Evolutionary conservation across 2,113 vertebrate genomes (phyloP), one percentile per base, ranked within the genome.

Genomic region (Esox niger): DNA sequence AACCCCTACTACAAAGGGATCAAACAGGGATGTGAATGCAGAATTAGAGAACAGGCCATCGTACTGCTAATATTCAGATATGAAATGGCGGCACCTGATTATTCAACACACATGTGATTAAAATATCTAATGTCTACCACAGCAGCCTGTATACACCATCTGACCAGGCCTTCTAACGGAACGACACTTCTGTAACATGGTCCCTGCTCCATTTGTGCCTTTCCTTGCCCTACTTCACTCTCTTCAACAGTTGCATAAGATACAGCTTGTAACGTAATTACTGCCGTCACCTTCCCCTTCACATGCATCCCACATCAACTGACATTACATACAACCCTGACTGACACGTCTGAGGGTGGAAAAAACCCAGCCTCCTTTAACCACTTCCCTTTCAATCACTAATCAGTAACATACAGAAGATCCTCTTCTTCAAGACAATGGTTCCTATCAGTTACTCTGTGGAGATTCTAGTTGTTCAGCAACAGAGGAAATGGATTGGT

Each of bases 351-450:
- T 5, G 4, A 64, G 54, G 13, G 11, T 11, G 49, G 67, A 62
- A 81, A 82, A 82, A 20, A 71, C 30, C 13, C 26, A n/a, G 1
- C 64, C 55, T 60, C 21, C 49, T 60, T 78, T 79, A 68, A 81
- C 62, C 77, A 72, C 62, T 8, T 72, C 81, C 62, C 77, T 75
- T 66, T 8, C 5, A 2, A 21, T 52, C 47, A 52, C 47, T 52
- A 21, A n/a, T n/a, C n/a, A n/a, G n/a, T n/a, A n/a, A n/a, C n/a
- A n/a, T 15, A 52, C 47, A 52, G 7, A 52, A 52, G 1, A 52
- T 23, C 47, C 4, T 1, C 6, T 2, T 6, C 47, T 43, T 43
- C n/a, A n/a, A n/a, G n/a, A n/a, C n/a, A n/a, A n/a, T n/a, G n/a
- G n/a, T n/a, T n/a, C 11, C 38, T 15, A 43, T 43, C 38, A 17